A percentile compares a stretch with the other conserved stretches of the same genome.
Evolutionary conservation across 2,113 vertebrate genomes (phyloP).

Genomic region (Serinus canaria): DNA sequence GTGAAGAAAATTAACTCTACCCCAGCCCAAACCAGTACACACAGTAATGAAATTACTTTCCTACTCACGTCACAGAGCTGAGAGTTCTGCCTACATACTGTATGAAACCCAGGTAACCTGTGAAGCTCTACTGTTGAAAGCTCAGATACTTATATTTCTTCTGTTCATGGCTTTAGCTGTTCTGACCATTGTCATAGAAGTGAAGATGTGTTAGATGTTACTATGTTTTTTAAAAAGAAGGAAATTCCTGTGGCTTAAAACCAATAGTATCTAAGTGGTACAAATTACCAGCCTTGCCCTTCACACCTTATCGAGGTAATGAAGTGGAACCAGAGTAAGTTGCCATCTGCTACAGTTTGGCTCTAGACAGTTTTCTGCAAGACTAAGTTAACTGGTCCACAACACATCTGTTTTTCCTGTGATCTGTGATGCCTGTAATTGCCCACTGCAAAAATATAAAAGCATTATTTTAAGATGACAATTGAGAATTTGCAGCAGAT

Average conservation of each 20-base stretch:
- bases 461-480: conserved; percentile 37
- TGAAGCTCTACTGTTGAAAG: not conserved
- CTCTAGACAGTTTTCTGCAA: conserved; percentile 40
- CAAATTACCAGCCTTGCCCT: conserved; percentile 11
- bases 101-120: not conserved
- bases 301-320: conserved; percentile 11
- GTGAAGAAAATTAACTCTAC: not conserved
- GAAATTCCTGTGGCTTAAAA: not conserved
- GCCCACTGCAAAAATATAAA: conserved; percentile 15
- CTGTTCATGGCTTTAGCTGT: not conserved
- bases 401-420: conserved; percentile 44
- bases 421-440: conserved; percentile 57
- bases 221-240: not conserved
- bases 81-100: not conserved
- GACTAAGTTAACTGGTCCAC: conserved; percentile 30
- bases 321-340: conserved; percentile 3
- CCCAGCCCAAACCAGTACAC: not conserved
- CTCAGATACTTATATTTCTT: not conserved
- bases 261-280: not conserved
- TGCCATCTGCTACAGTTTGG: conserved; percentile 17
- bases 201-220: not conserved
- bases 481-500: conserved; percentile 39
- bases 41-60: not conserved
- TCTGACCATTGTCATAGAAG: not conserved
- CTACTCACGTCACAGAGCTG: not conserved